Evolutionary conservation across 1,140 invertebrate species (phyloP), one percentile per base, ranked within the genome.

Genomic region (Drosophila nasuta): DNA sequence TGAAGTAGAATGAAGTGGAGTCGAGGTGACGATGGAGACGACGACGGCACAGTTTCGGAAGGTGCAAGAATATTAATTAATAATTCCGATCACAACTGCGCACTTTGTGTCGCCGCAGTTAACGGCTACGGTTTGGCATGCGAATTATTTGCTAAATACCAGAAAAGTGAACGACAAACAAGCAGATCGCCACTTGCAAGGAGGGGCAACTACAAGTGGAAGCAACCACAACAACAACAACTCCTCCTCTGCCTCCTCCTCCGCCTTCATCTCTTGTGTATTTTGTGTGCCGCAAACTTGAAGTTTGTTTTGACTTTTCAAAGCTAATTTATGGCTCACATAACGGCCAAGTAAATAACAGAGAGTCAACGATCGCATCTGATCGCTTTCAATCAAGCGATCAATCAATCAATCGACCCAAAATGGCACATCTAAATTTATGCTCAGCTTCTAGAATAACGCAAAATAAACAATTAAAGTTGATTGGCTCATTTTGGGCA

Each of bases 21-120:
- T 38, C 10, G 48, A 28, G 48, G 8, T 20, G 48, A 8, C 49
- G 11, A 7, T 11, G 25, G 15, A 2, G 43, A 13, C 7, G 20
- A 15, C 33, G 5, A 35, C 46, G 57, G 52, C 64, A 63, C 57
- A 71, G 66, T 85, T 87, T 80, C 56, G 76, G 73, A 80, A 91
- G 88, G 88, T 91, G 88, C 88, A 91, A 91, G 88, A 91, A 89
- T 91, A 91, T 91, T 91, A 91, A 91, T 91, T 91, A 91, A 67
- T 85, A 88, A 88, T 91, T 91, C 88, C 73, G 75, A 91, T 81
- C 87, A 91, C 88, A 91, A 83, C 73, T 85, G 75, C 74, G 69
- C 78, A 91, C 82, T 87, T 91, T 79, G 82, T 83, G 88, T 83
- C 79, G 73, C 75, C 81, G 82, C 81, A 65, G 77, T 79, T 79